Base-by-base conservation (phyloP, 1,140 invertebrate genomes). In the Ceratina australensis region DNA sequence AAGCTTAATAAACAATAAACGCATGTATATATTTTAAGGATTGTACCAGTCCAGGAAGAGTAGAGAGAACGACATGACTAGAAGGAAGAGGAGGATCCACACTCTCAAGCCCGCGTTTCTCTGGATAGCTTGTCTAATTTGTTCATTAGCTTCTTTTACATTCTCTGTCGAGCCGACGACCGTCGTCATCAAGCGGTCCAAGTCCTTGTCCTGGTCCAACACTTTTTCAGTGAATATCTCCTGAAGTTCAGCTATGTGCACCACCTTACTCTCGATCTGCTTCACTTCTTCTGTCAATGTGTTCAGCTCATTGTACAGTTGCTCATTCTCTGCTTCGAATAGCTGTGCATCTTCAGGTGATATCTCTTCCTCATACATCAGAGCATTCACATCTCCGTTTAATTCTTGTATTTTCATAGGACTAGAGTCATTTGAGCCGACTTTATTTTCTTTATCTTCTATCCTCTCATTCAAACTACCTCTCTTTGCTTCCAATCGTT, bases 21-120 rank as follows among this genome's bases (percentile, higher is more conserved):
- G 59, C 1, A 33, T 61, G 0, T 69, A 90, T 42, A 42, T 42
- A 3, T 7, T 42, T 95, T 94, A 98, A 88, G 97, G 96, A 94
- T 99, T 99, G 90, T 99, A 99, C 98, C 98, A 99, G 93, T 99
- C 98, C 54, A 99, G 93, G 91, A 99, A 99, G 20, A 99, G 92
- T 57, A 99, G 92, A 2, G 97, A 96, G 90, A 99, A 98, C 47
- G 98, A 98, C 94, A 99, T 97, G 50, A 99, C 97, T 75, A 99
- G 92, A 52, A 99, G 93, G 89, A 99, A 99, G 90, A 99, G 99
- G 50, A 99, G 92, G 78, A 99, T 96, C 94, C 97, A 99, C 0
- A 98, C 97, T 86, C 98, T 93, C 26, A 99, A 94, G 0, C 97
- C 97, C 10, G 98, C 98, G 93, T 98, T 99, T 71, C 98, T 96